A percentile compares a stretch with the other conserved stretches of the same genome.
These are phyloP conservation scores for Zhuqinia jingwanae DNA, from an alignment of 2,888 invertebrate genomes.

Conservation along the genomic window DNA sequence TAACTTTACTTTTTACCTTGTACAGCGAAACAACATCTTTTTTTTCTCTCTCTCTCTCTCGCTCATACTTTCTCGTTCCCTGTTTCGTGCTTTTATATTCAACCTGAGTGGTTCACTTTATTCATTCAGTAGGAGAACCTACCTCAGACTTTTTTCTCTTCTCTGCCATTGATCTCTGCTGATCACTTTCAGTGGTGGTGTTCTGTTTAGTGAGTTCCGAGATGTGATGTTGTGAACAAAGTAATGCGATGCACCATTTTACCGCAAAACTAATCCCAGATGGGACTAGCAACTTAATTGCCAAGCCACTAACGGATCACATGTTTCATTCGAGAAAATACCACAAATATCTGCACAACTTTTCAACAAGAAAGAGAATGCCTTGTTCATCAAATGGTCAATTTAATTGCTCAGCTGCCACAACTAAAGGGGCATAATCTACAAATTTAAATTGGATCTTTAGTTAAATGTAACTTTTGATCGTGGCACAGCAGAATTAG, in stretches of 20 bases:
- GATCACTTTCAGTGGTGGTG: conserved; percentile 36
- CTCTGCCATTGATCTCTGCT: conserved; percentile 20
- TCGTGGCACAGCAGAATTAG: background rate
- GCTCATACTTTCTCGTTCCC: conserved; percentile 10
- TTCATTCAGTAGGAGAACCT: background rate
- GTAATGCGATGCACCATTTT: conserved; percentile 45
- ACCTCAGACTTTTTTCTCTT: background rate
- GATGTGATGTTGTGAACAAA: background rate
- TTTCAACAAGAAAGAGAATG: background rate
- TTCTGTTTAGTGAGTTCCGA: background rate
- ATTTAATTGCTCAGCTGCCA: conserved; percentile 28
- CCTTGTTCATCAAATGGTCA: conserved; percentile 29
- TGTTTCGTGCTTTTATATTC: background rate
- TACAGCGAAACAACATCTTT: background rate
- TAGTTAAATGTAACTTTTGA: background rate
- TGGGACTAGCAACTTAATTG: conserved; percentile 51
- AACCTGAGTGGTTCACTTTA: background rate
- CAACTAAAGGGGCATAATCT: background rate
- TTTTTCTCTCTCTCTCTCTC: background rate
- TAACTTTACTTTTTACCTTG: conserved; percentile 16
- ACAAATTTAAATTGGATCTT: conserved; percentile 40
- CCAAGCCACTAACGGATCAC: background rate
- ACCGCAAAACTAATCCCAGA: conserved; percentile 37
- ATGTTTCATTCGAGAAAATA: background rate
- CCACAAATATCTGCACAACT: background rate